phyloP scores from a whole-genome alignment of 2,888 invertebrate species.

The Temnothorax ravouxi region DNA sequence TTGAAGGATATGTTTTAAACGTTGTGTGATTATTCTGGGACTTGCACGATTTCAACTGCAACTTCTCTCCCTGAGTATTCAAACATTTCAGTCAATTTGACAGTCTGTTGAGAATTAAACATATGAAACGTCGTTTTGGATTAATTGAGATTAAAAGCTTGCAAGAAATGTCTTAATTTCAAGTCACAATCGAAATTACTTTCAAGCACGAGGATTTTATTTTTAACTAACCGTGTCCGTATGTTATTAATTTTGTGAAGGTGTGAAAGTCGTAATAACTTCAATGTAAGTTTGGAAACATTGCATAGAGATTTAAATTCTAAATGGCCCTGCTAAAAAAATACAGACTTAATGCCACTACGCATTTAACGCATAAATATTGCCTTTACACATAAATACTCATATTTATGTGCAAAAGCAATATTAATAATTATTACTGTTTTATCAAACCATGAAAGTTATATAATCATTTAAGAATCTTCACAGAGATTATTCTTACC shows the following conservation, averaged over 20 bases:
- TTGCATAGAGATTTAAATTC: slow-evolving; percentile 12
- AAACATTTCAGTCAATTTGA: not conserved
- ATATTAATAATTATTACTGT: slow-evolving; percentile 21
- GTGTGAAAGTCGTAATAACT: not conserved
- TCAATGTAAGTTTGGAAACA: not conserved
- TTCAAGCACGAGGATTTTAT: not conserved
- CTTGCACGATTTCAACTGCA: not conserved
- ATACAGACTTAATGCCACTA: no score
- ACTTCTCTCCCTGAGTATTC: not conserved
- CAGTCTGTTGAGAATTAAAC: not conserved
- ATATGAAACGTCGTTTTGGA: not conserved
- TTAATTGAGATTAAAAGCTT: not conserved
- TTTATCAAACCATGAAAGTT: not conserved
- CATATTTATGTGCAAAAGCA: not conserved
- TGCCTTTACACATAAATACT: slow-evolving; percentile 9
- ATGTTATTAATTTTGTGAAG: slow-evolving; percentile 13
- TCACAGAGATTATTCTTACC: not conserved
- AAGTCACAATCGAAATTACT: not conserved
- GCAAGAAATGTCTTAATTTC: not conserved
- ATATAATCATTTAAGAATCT: not conserved
- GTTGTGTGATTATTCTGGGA: slow-evolving; percentile 21
- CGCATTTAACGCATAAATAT: slow-evolving; percentile 16
- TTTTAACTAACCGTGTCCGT: not conserved
- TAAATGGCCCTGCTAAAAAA: not conserved
- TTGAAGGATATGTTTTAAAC: not conserved